These are phyloP conservation scores for Trichacis sp. DNA, from an alignment of 2,888 invertebrate genomes.

Conservation along the genomic window DNA sequence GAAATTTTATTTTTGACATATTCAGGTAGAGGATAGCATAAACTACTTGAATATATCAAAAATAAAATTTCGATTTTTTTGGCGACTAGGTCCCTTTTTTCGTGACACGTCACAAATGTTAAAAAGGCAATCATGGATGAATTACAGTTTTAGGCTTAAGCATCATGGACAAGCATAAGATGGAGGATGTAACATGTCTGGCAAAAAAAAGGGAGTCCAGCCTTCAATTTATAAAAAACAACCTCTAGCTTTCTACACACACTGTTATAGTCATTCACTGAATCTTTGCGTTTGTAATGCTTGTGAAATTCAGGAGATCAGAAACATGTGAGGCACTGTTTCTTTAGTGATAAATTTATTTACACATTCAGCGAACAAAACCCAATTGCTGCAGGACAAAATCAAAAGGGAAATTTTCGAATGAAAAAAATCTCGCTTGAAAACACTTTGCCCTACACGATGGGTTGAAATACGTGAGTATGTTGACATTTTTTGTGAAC, in stretches of 20 bases:
- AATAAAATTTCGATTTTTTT: too few relatives aligned
- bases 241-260: slow-evolving; percentile 11
- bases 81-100: too few relatives aligned
- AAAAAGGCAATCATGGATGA: background rate
- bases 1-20: too few relatives aligned
- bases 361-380: background rate
- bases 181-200: slow-evolving; percentile 1
- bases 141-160: slow-evolving; percentile 14
- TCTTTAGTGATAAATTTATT: slow-evolving; percentile 19
- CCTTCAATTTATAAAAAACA: slow-evolving; percentile 2
- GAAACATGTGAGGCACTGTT: slow-evolving; percentile 29
- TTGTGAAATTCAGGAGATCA: slow-evolving; percentile 20
- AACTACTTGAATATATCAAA: too few relatives aligned
- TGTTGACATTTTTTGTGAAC: too few relatives aligned
- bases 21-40: too few relatives aligned
- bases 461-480: slow-evolving; percentile 21
- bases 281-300: slow-evolving; percentile 34
- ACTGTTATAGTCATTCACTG: slow-evolving; percentile 35
- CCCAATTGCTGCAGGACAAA: too few relatives aligned
- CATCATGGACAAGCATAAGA: slow-evolving; percentile 11
- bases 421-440: background rate
- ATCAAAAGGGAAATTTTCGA: too few relatives aligned
- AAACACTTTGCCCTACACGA: background rate
- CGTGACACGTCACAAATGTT: too few relatives aligned
- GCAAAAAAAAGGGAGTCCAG: slow-evolving; percentile 5